Base-by-base conservation (phyloP, 1,140 invertebrate species). In the Sitophilus oryzae region DNA sequence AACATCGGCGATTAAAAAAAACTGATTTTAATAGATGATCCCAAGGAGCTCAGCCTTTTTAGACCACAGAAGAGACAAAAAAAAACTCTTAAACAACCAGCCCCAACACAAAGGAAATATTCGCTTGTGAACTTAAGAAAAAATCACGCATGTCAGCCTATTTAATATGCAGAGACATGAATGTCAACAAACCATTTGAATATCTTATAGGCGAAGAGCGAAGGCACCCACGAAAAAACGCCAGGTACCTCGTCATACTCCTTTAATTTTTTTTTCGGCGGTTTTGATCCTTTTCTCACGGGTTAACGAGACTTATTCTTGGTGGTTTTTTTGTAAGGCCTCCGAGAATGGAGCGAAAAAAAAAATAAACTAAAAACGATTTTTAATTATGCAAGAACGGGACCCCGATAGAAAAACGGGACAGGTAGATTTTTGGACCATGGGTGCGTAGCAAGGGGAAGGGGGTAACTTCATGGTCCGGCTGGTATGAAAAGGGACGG, bases 91-190 rank as follows among this genome's bases (percentile, higher is more conserved):
- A 57, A 35, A 46, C 34, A 41, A 40, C 36, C 47, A 57, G 19
- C 42, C 46, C 47, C 40, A 46, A 30, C 43, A 30, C 22, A 42
- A 18, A 22, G 21, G 42, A n/a, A 34, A 38, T 14, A 40, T 34
- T 40, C 16, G 20, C 36, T 21, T 63, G 61, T 63, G 61, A 63
- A 63, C 61, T 48, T 16, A 11, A 54, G 46, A 61, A 59, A 63
- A 63, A 63, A 58, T 49, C 42, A 35, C 21, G 44, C 52, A 56
- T 51, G 52, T 60, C 49, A 42, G 50, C 41, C 61, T 58, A 34
- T 58, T 63, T 63, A 63, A 63, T 63, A 63, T 63, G 59, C 61
- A 55, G 55, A 58, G 47, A 59, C 61, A 63, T 58, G 61, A 50
- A 61, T 61, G 61, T 63, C 61, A 63, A 63, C 61, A 63, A 56